Evolutionary conservation across 2,888 invertebrate genomes (phyloP), one percentile per base, ranked within the genome.

Genomic region (Protonemura montana): DNA sequence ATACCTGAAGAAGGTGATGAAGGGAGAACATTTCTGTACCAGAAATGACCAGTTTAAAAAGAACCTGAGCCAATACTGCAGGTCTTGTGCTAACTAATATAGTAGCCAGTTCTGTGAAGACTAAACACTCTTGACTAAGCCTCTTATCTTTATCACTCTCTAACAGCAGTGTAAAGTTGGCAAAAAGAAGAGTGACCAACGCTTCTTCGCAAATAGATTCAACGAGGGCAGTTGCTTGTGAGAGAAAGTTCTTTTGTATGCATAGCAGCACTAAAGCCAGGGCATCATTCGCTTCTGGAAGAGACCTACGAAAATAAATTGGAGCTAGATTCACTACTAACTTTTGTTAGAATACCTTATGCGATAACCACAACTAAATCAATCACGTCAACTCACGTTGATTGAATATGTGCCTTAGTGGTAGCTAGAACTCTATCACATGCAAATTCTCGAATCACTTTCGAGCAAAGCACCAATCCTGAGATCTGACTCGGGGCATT

Each of bases 61-160:
- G 90, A 26, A 93, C 90, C 3, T 92, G 90, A 0, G 93, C 91
- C 80, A 94, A 91, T 25, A 92, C 90, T 6, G 90, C 90, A 0
- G 92, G 92, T 88, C 92, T 92, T 6, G 91, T 90, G 76, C 91
- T 91, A 89, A 94, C 93, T 76, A 94, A 89, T 25, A 92, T 90
- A 5, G 93, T 92, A 0, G 93, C 91, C 10, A 94, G 91, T 88
- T 94, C 94, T 0, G 94, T 93, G 88, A 94, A 93, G 0, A 84
- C 87, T 0, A 80, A 82, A 5, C 28, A 84, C 28, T 84, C 28
- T 76, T 59, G 27, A 21, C 13, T 16, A 1, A 76, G 26, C 21
- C 84, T 42, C 21, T 76, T 84, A 29, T 84, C 84, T 27, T 76
- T 59, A 28, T 25, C 59, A 7, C 13, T 27, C 76, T 84, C 84